phyloP scores from a whole-genome alignment of 2,113 vertebrate species.

The Raphicerus campestris region DNA sequence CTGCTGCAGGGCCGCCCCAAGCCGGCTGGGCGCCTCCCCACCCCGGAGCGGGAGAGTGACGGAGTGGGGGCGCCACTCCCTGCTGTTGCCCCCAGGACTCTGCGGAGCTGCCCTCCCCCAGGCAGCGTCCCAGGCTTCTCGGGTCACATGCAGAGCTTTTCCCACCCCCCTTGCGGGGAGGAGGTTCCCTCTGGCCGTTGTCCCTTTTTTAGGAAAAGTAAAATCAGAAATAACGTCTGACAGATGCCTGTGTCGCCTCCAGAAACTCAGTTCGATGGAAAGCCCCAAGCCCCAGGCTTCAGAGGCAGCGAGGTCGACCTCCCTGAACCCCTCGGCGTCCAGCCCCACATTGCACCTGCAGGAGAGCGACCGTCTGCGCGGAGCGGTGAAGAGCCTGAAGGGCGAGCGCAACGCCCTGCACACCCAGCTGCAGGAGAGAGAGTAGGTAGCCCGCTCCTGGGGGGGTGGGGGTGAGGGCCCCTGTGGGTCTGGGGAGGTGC shows the following conservation, averaged over 20 bases:
- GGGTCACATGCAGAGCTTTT: not conserved
- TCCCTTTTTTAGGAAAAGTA: not conserved
- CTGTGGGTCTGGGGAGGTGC: not conserved
- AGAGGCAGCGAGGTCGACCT: not conserved
- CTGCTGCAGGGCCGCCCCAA: rapidly evolving
- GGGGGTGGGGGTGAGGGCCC: not conserved
- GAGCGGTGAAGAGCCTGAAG: constrained; percentile 76
- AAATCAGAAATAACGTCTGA: not conserved
- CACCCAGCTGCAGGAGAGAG: constrained; percentile 78
- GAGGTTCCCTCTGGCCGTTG: not conserved
- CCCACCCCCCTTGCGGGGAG: not conserved
- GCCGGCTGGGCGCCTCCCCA: rapidly evolving
- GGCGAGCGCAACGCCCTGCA: constrained; percentile 81
- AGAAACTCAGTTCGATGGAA: constrained; percentile 75
- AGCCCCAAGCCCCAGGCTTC: not conserved
- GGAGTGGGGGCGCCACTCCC: rapidly evolving
- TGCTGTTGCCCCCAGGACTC: not conserved
- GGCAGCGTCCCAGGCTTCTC: rapidly evolving
- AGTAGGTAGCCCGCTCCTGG: constrained; percentile 77
- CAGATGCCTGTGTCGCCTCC: not conserved
- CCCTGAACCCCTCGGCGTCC: not conserved
- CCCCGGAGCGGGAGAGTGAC: rapidly evolving
- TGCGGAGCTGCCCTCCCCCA: not conserved
- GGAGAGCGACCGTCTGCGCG: constrained; percentile 74
- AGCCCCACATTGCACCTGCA: constrained; percentile 50